phyloP scores from a whole-genome alignment of 2,797 vertebrate species.

The Manis javanica region DNA sequence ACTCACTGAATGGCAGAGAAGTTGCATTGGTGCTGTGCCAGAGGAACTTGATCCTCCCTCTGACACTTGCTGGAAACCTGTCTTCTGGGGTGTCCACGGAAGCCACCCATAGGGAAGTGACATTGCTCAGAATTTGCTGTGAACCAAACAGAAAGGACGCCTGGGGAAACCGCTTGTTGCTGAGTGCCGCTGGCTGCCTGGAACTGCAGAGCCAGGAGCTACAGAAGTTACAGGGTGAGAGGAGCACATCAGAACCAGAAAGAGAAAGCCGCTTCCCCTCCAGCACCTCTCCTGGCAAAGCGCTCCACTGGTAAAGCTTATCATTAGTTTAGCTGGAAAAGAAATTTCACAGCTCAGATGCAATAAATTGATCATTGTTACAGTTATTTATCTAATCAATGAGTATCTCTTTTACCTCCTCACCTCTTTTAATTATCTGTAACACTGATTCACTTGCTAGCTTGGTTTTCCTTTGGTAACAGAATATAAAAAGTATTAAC shows the following conservation, averaged over 20 bases:
- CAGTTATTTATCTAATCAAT: neutral
- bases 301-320: neutral
- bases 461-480: neutral
- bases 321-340: neutral
- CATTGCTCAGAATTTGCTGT: neutral
- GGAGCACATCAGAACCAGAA: neutral
- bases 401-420: neutral
- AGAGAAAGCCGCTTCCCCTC: neutral
- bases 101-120: fast-evolving
- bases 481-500: neutral
- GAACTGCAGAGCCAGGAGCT: neutral
- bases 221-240: neutral
- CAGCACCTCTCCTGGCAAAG: neutral
- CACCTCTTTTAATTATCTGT: neutral
- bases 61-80: neutral
- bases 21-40: neutral
- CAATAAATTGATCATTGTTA: neutral
- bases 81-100: neutral
- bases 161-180: neutral
- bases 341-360: neutral
- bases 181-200: neutral
- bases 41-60: neutral
- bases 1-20: neutral
- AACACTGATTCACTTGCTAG: neutral
- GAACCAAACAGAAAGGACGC: neutral